Evolutionary conservation across 1,140 invertebrate genomes (phyloP), one percentile per base, ranked within the genome.

Genomic region (Agraylea sexmaculata): DNA sequence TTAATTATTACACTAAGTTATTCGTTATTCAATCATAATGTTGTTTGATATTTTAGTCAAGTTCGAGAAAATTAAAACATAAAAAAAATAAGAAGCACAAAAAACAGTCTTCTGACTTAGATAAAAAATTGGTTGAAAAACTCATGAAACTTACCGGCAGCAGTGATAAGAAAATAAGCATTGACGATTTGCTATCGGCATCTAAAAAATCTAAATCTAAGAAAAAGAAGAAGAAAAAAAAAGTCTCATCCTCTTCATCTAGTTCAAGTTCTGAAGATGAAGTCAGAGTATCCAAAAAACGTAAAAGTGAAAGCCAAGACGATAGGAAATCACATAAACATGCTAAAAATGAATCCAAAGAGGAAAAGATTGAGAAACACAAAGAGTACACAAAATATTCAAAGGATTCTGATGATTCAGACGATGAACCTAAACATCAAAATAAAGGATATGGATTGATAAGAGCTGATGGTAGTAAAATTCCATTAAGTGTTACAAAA

Each of bases 1-100:
- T 38, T 33, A 40, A 40, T 46, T 36, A 37, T 27, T 31, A 33
- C 13, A 43, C 21, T 38, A 20, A 28, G 33, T 40, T 36, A 34
- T 33, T 46, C 17, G 20, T 34, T 12, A 25, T 42, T 38, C 32
- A 17, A 43, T 13, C n/a, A n/a, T n/a, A n/a, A n/a, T n/a, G n/a
- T n/a, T n/a, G n/a, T n/a, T n/a, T 47, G 36, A 40, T 37, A 39
- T 53, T 57, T 42, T 40, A 71, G 60, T 51, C 57, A n/a, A n/a
- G n/a, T n/a, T n/a, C n/a, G 49, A 49, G 62, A 51, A 61, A 70
- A 55, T 60, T 66, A 35, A 51, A 64, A 47, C 54, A 58, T 51
- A 66, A 64, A 47, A 64, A 60, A 25, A 73, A 69, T 19, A 74
- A 74, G 42, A 73, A 74, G 53, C 51, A 60, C 2, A 70, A 75